A percentile compares a stretch with the other conserved stretches of the same genome.
Evolutionary conservation across 2,888 invertebrate species (phyloP).

Genomic region (Julus scandinavius): DNA sequence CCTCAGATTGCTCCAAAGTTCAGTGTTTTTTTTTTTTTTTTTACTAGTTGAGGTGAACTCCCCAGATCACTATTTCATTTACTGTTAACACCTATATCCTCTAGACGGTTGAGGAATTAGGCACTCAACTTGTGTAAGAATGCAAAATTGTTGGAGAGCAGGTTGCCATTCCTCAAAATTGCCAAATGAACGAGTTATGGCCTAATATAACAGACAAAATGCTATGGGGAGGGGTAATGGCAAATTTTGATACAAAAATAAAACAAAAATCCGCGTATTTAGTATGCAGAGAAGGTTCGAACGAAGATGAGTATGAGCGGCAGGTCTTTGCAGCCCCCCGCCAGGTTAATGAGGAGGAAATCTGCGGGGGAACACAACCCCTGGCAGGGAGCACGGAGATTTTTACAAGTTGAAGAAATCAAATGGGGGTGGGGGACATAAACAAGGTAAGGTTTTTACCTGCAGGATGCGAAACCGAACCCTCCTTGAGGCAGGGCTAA

Average conservation of each 20-base stretch:
- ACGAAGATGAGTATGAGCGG: conserved; percentile 31
- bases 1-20: neutral
- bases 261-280: neutral
- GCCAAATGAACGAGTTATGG: neutral
- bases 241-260: neutral
- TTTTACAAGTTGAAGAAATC: conserved; percentile 1
- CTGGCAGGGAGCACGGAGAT: neutral
- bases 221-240: neutral
- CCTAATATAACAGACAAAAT: neutral
- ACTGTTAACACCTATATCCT: neutral
- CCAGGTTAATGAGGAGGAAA: conserved; percentile 20
- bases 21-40: neutral
- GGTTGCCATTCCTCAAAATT: neutral
- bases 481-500: neutral
- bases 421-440: conserved; percentile 36
- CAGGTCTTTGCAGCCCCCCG: conserved; percentile 1
- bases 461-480: conserved; percentile 16
- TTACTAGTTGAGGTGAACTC: neutral
- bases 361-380: conserved; percentile 44
- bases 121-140: neutral
- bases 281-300: neutral
- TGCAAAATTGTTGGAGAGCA: neutral
- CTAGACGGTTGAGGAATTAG: neutral
- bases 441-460: neutral
- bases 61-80: conserved; percentile 19